These are phyloP conservation scores for Temnothorax rugatulus DNA, from an alignment of 2,888 invertebrate genomes.

Conservation along the genomic window DNA sequence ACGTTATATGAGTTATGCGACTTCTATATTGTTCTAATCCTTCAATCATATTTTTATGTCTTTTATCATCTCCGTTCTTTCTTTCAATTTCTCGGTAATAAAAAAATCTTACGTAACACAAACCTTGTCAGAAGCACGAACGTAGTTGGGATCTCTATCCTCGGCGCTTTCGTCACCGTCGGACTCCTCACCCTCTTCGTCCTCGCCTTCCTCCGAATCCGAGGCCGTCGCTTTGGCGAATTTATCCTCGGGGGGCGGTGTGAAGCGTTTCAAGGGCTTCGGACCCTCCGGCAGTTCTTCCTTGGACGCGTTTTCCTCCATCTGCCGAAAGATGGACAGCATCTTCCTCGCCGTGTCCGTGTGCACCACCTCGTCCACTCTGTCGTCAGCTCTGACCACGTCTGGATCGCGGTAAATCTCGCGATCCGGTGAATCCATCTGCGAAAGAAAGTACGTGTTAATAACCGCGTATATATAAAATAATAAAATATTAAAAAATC, in stretches of 20 bases:
- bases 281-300: slow-evolving; percentile 89
- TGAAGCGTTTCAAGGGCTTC: slow-evolving; percentile 95
- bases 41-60: neutral
- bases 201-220: slow-evolving; percentile 87
- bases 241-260: slow-evolving; percentile 93
- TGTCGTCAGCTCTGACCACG: slow-evolving; percentile 89
- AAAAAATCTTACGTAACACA: neutral
- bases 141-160: slow-evolving; percentile 84
- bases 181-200: slow-evolving; percentile 88
- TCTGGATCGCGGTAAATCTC: slow-evolving; percentile 92
- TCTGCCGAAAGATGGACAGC: slow-evolving; percentile 95
- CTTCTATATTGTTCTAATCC: neutral
- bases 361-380: slow-evolving; percentile 86
- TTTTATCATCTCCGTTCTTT: neutral
- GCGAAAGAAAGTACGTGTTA: neutral
- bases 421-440: slow-evolving; percentile 91
- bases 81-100: neutral
- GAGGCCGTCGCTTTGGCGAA: slow-evolving; percentile 87
- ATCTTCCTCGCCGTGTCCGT: slow-evolving; percentile 93
- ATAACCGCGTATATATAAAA: neutral
- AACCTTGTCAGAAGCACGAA: slow-evolving; percentile 87
- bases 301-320: slow-evolving; percentile 91
- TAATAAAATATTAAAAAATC: neutral
- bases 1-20: neutral
- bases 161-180: slow-evolving; percentile 85